These are phyloP conservation scores for Ephialtes manifestator DNA, from an alignment of 2,888 invertebrate species.

Conservation along the genomic window DNA sequence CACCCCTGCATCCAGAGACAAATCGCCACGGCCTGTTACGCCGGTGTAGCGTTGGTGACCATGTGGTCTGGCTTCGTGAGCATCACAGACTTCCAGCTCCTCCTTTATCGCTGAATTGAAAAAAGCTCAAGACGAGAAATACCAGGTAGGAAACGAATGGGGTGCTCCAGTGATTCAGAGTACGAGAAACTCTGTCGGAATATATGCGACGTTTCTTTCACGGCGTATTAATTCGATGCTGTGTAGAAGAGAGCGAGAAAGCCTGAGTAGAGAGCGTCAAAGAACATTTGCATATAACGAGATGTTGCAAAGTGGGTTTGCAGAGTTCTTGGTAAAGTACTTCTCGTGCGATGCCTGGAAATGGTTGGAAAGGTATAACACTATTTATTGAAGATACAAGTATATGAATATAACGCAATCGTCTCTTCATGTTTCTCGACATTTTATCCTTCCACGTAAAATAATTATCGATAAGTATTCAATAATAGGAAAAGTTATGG, in stretches of 20 bases:
- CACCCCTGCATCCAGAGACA: constrained; percentile 23
- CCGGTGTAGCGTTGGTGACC: neutral
- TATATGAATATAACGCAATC: neutral
- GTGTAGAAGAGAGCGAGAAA: neutral
- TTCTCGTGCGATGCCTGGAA: neutral
- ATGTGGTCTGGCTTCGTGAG: neutral
- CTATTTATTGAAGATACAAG: neutral
- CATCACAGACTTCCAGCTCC: neutral
- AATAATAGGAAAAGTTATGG: too few species aligned
- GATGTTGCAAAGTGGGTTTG: neutral
- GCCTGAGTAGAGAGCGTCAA: neutral
- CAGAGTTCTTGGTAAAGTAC: neutral
- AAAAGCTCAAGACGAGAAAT: constrained; percentile 6
- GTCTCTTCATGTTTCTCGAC: neutral
- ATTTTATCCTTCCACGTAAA: neutral
- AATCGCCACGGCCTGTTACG: constrained; percentile 34
- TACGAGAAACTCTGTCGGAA: neutral
- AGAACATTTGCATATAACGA: constrained; percentile 21
- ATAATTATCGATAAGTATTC: neutral
- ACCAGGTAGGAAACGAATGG: neutral
- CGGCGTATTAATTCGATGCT: neutral
- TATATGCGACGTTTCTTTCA: neutral
- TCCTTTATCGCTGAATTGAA: neutral
- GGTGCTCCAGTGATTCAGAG: neutral
- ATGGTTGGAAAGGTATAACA: neutral